These are phyloP conservation scores for Apotomis capreana DNA, from an alignment of 2,888 invertebrate species.

Conservation along the genomic window DNA sequence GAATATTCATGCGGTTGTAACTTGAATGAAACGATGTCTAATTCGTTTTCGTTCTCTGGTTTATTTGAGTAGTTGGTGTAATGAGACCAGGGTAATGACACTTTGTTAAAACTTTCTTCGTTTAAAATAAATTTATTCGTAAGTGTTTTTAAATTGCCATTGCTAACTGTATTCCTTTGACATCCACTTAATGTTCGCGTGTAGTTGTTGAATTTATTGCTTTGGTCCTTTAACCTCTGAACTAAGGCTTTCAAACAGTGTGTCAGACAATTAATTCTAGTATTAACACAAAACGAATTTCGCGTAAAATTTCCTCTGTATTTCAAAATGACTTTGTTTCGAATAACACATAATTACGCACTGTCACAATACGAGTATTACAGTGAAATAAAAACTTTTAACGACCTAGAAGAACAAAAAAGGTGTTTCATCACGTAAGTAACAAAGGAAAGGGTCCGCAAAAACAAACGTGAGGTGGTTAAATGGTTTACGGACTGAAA, in stretches of 20 bases:
- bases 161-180: constrained; percentile 15
- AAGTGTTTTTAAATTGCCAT: not conserved
- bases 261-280: not conserved
- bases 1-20: constrained; percentile 32
- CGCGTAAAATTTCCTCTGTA: constrained; percentile 6
- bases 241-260: not conserved
- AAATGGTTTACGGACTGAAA: constrained; percentile 40
- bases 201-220: constrained; percentile 19
- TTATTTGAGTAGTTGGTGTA: constrained; percentile 20
- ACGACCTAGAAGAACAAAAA: constrained; percentile 36
- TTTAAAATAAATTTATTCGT: constrained; percentile 4
- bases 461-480: constrained; percentile 32
- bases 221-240: constrained; percentile 10
- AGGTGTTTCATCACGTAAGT: constrained; percentile 35
- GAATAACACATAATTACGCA: constrained; percentile 34
- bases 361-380: constrained; percentile 29
- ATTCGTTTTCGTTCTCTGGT: constrained; percentile 13
- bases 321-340: constrained; percentile 33
- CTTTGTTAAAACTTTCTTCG: constrained; percentile 7
- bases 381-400: constrained; percentile 35
- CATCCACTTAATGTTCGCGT: constrained; percentile 13
- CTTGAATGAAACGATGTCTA: constrained; percentile 19
- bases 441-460: constrained; percentile 36
- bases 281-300: not conserved
- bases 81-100: constrained; percentile 8